phyloP scores from a whole-genome alignment of 2,113 vertebrate species.

The Pithys albifrons region DNA sequence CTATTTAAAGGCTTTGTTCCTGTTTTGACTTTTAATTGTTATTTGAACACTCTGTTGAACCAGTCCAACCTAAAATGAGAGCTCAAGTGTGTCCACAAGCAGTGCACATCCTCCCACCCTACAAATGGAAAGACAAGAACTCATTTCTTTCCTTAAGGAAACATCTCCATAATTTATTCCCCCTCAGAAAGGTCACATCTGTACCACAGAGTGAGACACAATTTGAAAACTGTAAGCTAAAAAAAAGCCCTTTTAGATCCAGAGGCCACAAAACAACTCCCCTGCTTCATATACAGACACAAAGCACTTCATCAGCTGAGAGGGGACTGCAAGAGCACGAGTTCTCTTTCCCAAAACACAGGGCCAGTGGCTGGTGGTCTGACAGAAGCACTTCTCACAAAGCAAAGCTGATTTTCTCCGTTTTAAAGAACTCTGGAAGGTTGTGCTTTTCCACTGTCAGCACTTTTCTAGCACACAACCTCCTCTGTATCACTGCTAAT shows the following conservation, averaged over 20 bases:
- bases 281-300: rapidly evolving
- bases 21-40: not conserved
- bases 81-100: not conserved
- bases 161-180: not conserved
- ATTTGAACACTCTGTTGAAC: not conserved
- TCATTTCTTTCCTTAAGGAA: not conserved
- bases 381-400: not conserved
- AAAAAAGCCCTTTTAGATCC: not conserved
- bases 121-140: not conserved
- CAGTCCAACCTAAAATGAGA: not conserved
- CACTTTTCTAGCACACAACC: not conserved
- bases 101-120: not conserved
- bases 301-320: not conserved
- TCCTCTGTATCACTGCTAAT: not conserved
- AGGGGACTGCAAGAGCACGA: not conserved
- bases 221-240: not conserved
- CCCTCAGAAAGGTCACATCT: not conserved
- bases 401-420: not conserved
- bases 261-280: not conserved
- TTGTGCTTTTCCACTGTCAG: not conserved
- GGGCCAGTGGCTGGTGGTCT: not conserved
- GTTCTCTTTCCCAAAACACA: not conserved
- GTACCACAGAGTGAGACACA: rapidly evolving
- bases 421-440: not conserved
- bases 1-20: not conserved